Evolutionary conservation across 2,797 vertebrate species (phyloP).

Genomic region (Glyptemys insculpta): DNA sequence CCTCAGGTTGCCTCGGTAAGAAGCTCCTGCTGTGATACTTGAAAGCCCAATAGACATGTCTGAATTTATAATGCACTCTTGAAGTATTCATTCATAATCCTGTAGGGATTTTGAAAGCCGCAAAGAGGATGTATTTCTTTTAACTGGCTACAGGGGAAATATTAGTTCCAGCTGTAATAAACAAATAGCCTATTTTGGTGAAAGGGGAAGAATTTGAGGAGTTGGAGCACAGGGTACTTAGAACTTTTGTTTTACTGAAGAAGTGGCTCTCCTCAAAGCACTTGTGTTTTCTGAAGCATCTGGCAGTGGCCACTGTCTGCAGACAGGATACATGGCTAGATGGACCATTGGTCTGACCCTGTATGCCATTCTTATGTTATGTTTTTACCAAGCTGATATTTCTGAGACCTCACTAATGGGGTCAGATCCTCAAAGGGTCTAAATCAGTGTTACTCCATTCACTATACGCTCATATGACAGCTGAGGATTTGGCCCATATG

Average conservation of each 20-base stretch:
- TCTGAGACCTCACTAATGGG: neutral
- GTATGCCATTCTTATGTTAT: neutral
- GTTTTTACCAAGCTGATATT: neutral
- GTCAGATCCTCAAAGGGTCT: neutral
- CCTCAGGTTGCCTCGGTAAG: constrained; percentile 75
- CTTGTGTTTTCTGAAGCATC: neutral
- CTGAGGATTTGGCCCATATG: neutral
- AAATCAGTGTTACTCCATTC: neutral
- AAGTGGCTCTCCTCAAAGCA: neutral
- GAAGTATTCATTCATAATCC: constrained; percentile 79
- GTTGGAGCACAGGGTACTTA: neutral
- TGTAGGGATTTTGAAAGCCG: constrained; percentile 77
- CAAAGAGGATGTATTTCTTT: constrained; percentile 62
- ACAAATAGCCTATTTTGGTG: constrained; percentile 62
- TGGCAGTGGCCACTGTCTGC: neutral
- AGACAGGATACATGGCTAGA: neutral
- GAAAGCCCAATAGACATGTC: constrained; percentile 78
- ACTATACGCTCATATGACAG: neutral
- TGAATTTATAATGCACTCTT: constrained; percentile 79
- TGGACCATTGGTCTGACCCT: neutral
- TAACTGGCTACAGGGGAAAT: constrained; percentile 60
- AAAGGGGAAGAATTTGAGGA: constrained; percentile 2
- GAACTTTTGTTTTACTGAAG: constrained; percentile 33
- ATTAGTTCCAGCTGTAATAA: constrained; percentile 59
- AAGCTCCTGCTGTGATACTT: constrained; percentile 77